Base-by-base conservation (phyloP, 1,140 invertebrate species). In the Drosophila micromelanica region DNA sequence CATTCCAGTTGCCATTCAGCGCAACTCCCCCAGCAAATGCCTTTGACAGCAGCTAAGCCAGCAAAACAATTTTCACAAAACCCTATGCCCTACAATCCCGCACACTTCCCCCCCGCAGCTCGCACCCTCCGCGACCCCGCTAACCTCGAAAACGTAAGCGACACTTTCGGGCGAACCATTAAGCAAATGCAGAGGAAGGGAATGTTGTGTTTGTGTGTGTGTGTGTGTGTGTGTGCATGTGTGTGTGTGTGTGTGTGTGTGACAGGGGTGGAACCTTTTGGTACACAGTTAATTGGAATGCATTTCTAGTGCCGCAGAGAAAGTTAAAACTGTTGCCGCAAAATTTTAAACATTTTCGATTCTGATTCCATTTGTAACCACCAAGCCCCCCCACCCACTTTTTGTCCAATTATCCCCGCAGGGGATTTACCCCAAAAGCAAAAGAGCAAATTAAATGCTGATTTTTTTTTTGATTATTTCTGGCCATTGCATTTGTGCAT, bases 41-140 rank as follows among this genome's bases (percentile, higher is more conserved):
- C 67, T 82, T 82, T 87, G 82, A 89, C 82, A 87, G 82, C 56
- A 55, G 60, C 70, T 82, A 86, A 73, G 82, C 82, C 52, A 61
- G 81, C 77, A 78, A 73, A 86, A 82, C 78, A 82, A 89, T 87
- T 87, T 86, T 69, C 82, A 76, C 74, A 73, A 65, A 65, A 64
- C 17, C 56, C 37, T 17, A 5, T 27, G 27, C 27, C 27, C 27
- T 27, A 27, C 27, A 17, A 30, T 2, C 11, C 9, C 17, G 15
- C 5, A 17, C n/a, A n/a, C n/a, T n/a, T n/a, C n/a, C 40, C 7
- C n/a, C 3, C 6, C 13, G 17, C 37, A n/a, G n/a, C n/a, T n/a
- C 46, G 1, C 43, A 3, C 38, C 17, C n/a, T 0, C 15, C 1
- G n/a, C 6, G 17, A 12, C 23, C 2, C 65, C 27, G 38, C 42